Percentiles rank a stretch among this genome's conserved stretches.
Conservation (phyloP, 2,113 vertebrate genomes). For the Suncus etruscus region DNA sequence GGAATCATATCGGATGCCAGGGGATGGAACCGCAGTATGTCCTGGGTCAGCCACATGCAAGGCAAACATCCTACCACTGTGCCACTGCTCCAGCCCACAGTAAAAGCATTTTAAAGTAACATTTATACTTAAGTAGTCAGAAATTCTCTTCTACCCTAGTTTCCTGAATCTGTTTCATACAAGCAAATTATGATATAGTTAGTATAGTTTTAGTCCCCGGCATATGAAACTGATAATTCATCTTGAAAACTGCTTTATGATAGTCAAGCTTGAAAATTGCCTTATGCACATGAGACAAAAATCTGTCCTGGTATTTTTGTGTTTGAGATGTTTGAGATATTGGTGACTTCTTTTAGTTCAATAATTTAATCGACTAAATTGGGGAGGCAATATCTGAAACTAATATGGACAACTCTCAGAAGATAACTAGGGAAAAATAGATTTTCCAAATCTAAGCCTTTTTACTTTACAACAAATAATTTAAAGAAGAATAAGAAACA, state of each 20-base stretch:
- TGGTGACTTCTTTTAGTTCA: not conserved
- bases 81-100: too few species aligned
- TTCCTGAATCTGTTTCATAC: constrained; percentile 44
- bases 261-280: not conserved
- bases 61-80: too few species aligned
- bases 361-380: constrained; percentile 13
- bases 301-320: constrained; percentile 22
- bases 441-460: constrained; percentile 51
- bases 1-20: too few species aligned
- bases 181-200: not conserved
- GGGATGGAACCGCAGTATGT: too few species aligned
- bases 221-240: constrained; percentile 33
- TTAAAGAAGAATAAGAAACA: constrained; percentile 79
- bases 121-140: constrained; percentile 1
- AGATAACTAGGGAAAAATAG: constrained; percentile 24
- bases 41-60: too few species aligned
- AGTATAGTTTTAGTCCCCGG: not conserved
- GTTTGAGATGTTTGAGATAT: constrained; percentile 9
- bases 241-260: not conserved
- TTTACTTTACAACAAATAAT: constrained; percentile 75
- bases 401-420: constrained; percentile 19
- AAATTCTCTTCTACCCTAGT: not conserved
- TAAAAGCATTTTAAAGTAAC: not conserved
- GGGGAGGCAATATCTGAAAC: constrained; percentile 33
- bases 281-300: not conserved